Percentiles rank a stretch among this genome's conserved stretches.
phyloP scores from a whole-genome alignment of 1,140 invertebrate species.

The Pogonomyrmex californicus region DNA sequence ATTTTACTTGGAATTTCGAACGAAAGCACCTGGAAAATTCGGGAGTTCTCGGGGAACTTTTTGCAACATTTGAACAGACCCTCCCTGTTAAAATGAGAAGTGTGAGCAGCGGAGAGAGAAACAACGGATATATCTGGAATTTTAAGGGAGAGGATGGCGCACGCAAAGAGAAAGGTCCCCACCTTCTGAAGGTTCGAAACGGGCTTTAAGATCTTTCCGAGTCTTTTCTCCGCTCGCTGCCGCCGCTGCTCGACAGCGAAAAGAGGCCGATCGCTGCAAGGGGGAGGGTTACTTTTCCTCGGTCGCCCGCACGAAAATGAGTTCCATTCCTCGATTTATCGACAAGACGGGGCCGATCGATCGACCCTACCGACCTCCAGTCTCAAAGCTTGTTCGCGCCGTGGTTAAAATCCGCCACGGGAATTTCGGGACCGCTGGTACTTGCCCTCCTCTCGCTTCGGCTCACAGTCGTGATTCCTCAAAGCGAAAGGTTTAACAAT shows the following conservation, averaged over 20 bases:
- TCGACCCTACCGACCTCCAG: slow-evolving; percentile 17
- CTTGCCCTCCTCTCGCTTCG: neutral
- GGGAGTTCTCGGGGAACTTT: no score
- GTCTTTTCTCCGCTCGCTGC: slow-evolving; percentile 5
- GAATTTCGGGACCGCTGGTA: slow-evolving; percentile 37
- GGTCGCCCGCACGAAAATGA: slow-evolving; percentile 51
- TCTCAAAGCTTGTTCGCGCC: slow-evolving; percentile 26
- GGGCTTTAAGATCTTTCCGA: slow-evolving; percentile 34
- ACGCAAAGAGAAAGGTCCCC: neutral
- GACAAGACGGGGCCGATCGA: slow-evolving; percentile 42
- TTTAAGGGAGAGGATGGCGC: neutral
- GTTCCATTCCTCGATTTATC: slow-evolving; percentile 61
- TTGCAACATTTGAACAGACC: no score
- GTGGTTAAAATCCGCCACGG: slow-evolving; percentile 25
- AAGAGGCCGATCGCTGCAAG: slow-evolving; percentile 41
- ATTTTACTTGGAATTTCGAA: no score
- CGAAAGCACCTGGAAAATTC: no score
- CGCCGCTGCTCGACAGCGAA: slow-evolving; percentile 37
- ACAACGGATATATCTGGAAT: neutral
- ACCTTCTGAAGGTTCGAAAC: slow-evolving; percentile 23
- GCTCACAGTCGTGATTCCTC: slow-evolving; percentile 6
- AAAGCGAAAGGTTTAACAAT: slow-evolving; percentile 17
- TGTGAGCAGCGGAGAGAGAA: neutral
- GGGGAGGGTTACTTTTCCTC: slow-evolving; percentile 25
- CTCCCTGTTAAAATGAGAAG: no score